These are phyloP conservation scores for Phaethornis superciliosus DNA, from an alignment of 2,113 vertebrate species.

Conservation along the genomic window DNA sequence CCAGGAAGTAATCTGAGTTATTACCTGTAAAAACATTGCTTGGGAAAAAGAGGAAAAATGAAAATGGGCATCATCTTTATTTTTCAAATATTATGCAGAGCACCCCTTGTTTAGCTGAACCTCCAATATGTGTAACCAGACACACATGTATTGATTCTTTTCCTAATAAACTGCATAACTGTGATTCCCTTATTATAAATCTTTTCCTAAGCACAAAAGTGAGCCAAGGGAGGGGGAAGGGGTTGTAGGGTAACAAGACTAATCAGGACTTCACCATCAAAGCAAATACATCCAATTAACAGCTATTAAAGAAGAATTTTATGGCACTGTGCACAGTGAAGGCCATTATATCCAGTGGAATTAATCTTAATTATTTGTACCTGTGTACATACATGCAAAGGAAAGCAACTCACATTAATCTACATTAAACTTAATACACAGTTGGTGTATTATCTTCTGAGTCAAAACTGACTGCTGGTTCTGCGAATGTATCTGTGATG, in stretches of 20 bases:
- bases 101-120: neutral
- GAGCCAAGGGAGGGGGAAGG: conserved; percentile 10
- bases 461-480: conserved; percentile 79
- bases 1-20: neutral
- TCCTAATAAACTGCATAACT: conserved; percentile 35
- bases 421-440: conserved; percentile 86
- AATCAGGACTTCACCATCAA: conserved; percentile 83
- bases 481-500: conserved; percentile 64
- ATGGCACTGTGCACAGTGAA: conserved; percentile 83
- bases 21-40: neutral
- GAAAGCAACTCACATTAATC: conserved; percentile 89
- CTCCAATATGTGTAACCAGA: neutral
- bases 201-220: conserved; percentile 63
- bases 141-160: conserved; percentile 12
- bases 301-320: conserved; percentile 83
- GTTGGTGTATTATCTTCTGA: conserved; percentile 79
- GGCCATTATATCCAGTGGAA: conserved; percentile 80
- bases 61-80: neutral
- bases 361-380: conserved; percentile 94
- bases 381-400: conserved; percentile 80
- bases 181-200: conserved; percentile 56
- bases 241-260: conserved; percentile 74
- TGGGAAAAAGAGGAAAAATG: neutral
- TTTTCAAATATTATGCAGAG: neutral
- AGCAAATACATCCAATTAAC: conserved; percentile 84